Conservation (phyloP, 2,113 vertebrate genomes). For the Atrichornis clamosus region DNA sequence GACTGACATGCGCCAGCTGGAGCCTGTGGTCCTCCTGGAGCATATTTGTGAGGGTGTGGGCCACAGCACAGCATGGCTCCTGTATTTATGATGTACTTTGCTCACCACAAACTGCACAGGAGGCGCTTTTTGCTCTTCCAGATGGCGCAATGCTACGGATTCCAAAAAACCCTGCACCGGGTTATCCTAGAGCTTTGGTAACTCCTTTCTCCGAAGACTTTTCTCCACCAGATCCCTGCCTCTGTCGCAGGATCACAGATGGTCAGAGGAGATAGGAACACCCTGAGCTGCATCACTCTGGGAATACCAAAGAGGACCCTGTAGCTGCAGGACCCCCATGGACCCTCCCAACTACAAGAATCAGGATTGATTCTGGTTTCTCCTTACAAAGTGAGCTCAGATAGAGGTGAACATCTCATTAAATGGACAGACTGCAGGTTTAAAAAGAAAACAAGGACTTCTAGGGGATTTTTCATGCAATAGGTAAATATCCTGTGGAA, state of each 20-base stretch:
- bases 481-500: neutral
- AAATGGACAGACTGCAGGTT: neutral
- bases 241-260: rapidly evolving
- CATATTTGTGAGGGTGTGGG: rapidly evolving
- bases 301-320: neutral
- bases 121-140: neutral
- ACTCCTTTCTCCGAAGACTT: neutral
- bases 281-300: neutral
- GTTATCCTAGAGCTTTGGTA: neutral
- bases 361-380: neutral
- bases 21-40: neutral
- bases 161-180: rapidly evolving
- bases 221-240: neutral
- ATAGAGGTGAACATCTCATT: neutral
- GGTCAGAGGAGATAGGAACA: neutral
- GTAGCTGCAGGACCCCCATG: neutral
- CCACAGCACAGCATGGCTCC: neutral
- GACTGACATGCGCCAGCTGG: rapidly evolving
- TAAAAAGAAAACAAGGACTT: neutral
- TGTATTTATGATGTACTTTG: neutral
- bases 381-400: neutral
- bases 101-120: neutral
- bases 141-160: rapidly evolving
- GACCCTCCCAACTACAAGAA: neutral
- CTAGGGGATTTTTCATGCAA: rapidly evolving